These are phyloP conservation scores for Platyrinchus mystaceus DNA, from an alignment of 2,797 vertebrate genomes.

Conservation along the genomic window DNA sequence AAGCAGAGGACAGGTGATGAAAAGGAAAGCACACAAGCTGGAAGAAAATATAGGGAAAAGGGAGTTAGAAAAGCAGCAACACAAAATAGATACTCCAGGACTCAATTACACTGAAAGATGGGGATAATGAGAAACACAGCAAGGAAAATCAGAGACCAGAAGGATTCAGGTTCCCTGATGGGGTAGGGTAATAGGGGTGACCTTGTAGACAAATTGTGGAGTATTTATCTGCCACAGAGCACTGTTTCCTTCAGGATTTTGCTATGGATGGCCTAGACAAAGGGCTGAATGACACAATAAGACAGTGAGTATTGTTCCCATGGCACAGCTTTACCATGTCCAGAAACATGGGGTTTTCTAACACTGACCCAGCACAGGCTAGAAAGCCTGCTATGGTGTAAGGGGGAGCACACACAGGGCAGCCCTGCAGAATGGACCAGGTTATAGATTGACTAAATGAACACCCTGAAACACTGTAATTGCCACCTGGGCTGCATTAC, in stretches of 20 bases:
- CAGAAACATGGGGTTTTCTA: neutral
- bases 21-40: neutral
- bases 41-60: neutral
- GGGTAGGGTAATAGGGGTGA: neutral
- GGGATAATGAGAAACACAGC: neutral
- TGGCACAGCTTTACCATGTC: neutral
- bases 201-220: neutral
- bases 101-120: neutral
- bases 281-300: neutral
- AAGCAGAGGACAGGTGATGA: neutral
- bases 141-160: neutral
- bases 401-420: neutral
- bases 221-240: neutral
- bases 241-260: neutral
- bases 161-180: neutral
- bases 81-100: neutral
- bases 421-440: neutral
- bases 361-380: neutral
- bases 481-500: slow-evolving; percentile 43
- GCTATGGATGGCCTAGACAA: neutral
- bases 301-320: neutral
- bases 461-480: slow-evolving; percentile 38
- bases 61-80: neutral
- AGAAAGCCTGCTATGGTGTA: neutral
- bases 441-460: slow-evolving; percentile 2